Evolutionary conservation across 2,113 vertebrate species (phyloP).

Genomic region (Lepus timidus): DNA sequence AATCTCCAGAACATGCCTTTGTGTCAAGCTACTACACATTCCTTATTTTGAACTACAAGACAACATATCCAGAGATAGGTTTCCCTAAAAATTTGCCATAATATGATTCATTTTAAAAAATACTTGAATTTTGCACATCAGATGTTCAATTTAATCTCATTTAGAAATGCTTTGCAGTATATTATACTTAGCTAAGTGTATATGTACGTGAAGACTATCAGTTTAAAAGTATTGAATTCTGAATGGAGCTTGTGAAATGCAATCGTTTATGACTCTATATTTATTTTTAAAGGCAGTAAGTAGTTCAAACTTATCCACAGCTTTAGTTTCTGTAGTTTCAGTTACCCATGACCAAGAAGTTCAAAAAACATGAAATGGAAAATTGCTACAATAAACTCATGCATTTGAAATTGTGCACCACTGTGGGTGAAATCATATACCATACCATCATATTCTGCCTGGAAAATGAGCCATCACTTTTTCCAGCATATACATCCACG

Average conservation of each 20-base stretch:
- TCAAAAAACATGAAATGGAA: not conserved
- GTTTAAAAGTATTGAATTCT: constrained; percentile 50
- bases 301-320: not conserved
- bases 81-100: constrained; percentile 10
- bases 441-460: not conserved
- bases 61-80: not conserved
- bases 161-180: constrained; percentile 45
- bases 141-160: constrained; percentile 68
- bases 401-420: not conserved
- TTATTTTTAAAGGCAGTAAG: not conserved
- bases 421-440: not conserved
- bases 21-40: not conserved
- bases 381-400: not conserved
- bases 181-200: constrained; percentile 61
- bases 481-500: not conserved
- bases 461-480: not conserved
- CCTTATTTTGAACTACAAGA: not conserved
- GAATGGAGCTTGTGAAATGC: not conserved
- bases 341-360: not conserved
- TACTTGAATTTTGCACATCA: constrained; percentile 58
- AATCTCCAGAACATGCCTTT: not conserved
- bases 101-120: constrained; percentile 24
- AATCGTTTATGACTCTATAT: not conserved
- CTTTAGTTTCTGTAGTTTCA: not conserved
- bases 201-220: not conserved